A percentile compares a stretch with the other conserved stretches of the same genome.
Evolutionary conservation across 2,113 vertebrate species (phyloP).

Genomic region (Urocynchramus pylzowi): DNA sequence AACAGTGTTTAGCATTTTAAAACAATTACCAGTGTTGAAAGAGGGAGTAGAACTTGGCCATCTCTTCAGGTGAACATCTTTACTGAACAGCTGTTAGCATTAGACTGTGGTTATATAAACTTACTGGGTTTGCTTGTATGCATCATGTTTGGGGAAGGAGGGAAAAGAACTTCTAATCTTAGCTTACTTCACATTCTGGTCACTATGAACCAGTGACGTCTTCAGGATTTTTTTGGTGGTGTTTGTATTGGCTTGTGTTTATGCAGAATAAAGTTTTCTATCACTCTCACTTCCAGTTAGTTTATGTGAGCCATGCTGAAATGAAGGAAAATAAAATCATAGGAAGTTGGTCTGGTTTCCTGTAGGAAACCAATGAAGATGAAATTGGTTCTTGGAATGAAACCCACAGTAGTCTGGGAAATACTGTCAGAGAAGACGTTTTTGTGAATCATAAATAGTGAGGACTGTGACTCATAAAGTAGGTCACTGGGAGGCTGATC

Average conservation of each 20-base stretch:
- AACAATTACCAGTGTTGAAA: background rate
- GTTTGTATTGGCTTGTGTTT: slow-evolving; percentile 72
- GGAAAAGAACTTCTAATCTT: slow-evolving; percentile 41
- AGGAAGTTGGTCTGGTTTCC: slow-evolving; percentile 83
- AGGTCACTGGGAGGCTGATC: slow-evolving; percentile 72
- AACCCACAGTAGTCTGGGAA: slow-evolving; percentile 75
- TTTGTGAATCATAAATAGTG: slow-evolving; percentile 78
- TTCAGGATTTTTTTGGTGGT: slow-evolving; percentile 46
- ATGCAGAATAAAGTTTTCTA: slow-evolving; percentile 60
- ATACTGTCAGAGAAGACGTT: slow-evolving; percentile 72
- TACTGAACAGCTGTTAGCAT: background rate
- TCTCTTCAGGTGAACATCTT: background rate
- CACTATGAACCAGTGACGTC: slow-evolving; percentile 34
- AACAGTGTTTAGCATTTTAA: background rate
- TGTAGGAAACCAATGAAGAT: slow-evolving; percentile 80
- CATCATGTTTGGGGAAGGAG: background rate
- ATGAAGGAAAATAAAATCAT: slow-evolving; percentile 82
- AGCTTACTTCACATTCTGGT: slow-evolving; percentile 45
- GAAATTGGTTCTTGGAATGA: slow-evolving; percentile 81
- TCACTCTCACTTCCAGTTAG: slow-evolving; percentile 75
- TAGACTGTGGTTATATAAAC: background rate
- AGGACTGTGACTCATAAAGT: slow-evolving; percentile 73
- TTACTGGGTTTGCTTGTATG: background rate
- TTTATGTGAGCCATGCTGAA: slow-evolving; percentile 74
- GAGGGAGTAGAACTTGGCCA: background rate